These are phyloP conservation scores for Hydropsyche betteni DNA, from an alignment of 2,888 invertebrate genomes.

Conservation along the genomic window DNA sequence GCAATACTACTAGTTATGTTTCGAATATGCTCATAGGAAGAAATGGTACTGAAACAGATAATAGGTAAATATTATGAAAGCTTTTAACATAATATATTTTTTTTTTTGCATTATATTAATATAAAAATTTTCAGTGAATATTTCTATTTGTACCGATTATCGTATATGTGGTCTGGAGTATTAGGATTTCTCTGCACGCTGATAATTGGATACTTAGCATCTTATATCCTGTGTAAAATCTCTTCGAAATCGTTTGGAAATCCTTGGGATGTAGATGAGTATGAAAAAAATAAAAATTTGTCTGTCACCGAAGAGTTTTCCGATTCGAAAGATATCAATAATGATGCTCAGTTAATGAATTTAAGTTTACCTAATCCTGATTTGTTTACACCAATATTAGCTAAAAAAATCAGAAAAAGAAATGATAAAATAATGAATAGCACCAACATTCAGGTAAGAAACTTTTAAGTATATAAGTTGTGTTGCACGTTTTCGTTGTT, in stretches of 20 bases:
- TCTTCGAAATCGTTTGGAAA: constrained; percentile 44
- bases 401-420: constrained; percentile 54
- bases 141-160: constrained; percentile 75
- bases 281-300: neutral
- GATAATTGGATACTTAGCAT: constrained; percentile 61
- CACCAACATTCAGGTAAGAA: constrained; percentile 30
- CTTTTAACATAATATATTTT: neutral
- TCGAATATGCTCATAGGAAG: neutral
- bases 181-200: constrained; percentile 65
- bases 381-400: constrained; percentile 57
- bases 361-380: constrained; percentile 54
- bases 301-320: neutral
- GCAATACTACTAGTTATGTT: neutral
- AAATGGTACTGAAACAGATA: constrained; percentile 41
- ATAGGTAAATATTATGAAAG: constrained; percentile 25
- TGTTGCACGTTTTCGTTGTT: no score
- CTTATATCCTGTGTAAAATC: constrained; percentile 43
- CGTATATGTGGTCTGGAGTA: constrained; percentile 77
- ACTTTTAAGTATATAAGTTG: neutral
- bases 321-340: no score
- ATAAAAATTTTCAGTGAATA: constrained; percentile 56
- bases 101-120: neutral
- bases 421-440: constrained; percentile 38
- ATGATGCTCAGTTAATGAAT: no score
- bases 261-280: neutral